phyloP scores from a whole-genome alignment of 2,113 vertebrate species.

The Chaenogobius annularis region DNA sequence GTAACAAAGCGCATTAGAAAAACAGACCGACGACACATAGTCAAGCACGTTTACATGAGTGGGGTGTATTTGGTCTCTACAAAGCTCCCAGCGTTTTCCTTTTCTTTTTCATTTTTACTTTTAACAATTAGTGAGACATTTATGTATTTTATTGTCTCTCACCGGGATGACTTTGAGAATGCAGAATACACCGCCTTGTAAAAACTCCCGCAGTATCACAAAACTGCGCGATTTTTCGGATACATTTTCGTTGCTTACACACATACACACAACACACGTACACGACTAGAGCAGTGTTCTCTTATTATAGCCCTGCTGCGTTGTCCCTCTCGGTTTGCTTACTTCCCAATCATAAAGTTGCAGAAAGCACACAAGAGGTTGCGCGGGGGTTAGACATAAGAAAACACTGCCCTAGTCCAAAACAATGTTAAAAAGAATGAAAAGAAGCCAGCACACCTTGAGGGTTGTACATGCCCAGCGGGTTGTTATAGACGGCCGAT shows the following conservation, averaged over 20 bases:
- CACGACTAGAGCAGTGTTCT: constrained; percentile 64
- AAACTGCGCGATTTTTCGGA: constrained; percentile 46
- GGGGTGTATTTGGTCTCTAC: constrained; percentile 57
- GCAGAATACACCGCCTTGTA: constrained; percentile 51
- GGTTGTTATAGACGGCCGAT: constrained; percentile 99
- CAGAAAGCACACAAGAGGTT: constrained; percentile 27
- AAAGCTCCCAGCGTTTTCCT: constrained; percentile 24
- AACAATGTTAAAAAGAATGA: constrained; percentile 64
- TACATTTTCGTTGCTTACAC: constrained; percentile 35
- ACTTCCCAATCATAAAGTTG: constrained; percentile 36
- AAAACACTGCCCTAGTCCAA: constrained; percentile 55
- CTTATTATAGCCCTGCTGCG: constrained; percentile 40
- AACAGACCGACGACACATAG: constrained; percentile 43
- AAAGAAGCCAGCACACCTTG: constrained; percentile 96
- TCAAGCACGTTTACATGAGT: constrained; percentile 55
- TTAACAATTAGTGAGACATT: constrained; percentile 7
- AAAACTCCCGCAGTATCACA: constrained; percentile 44
- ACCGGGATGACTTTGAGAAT: constrained; percentile 34
- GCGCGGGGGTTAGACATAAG: constrained; percentile 11
- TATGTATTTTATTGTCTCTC: background rate
- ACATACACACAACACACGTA: constrained; percentile 61
- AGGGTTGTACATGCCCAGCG: constrained; percentile 99
- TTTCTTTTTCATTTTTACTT: background rate
- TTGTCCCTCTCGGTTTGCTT: constrained; percentile 30
- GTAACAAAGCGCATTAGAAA: constrained; percentile 1